Base-by-base conservation (phyloP, 2,888 invertebrate genomes). In the Criorhina ranunculi region DNA sequence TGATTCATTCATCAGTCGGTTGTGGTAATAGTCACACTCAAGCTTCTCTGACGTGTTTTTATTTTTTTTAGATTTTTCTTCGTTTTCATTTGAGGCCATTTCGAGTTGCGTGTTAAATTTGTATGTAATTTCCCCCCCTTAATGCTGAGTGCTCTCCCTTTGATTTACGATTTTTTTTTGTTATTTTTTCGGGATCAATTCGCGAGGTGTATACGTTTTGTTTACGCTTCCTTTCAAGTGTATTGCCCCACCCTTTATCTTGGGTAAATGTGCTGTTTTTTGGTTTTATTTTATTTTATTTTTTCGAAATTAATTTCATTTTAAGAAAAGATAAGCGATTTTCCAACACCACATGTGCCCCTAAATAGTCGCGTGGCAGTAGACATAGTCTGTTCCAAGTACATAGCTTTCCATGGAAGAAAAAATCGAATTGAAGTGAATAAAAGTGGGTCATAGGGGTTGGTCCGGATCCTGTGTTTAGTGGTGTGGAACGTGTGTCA, bases 1-100 rank as follows among this genome's bases (percentile, higher is more conserved):
- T 70, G 59, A 5, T 85, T 85, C 80, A 85, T 85, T 85, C 80
- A 85, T 80, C 69, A 46, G 35, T 70, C 53, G 66, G 44, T 59
- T 75, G 80, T 66, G 69, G 55, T 33, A 64, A 66, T 19, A 70
- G 85, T n/a, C 64, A 19, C 69, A 64, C 40, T 66, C 17, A 66
- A 49, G 29, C 35, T 29, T 42, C 19, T 55, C 37, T 66, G 72
- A 31, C 44, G 66, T 46, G 17, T 9, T 70, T 17, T 64, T 55
- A 46, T 55, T 57, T 19, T 31, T 53, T 46, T 15, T 17, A 24
- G 11, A 33, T 31, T 49, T 17, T 40, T 60, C 24, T 9, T 51
- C n/a, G 0, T 66, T 51, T 73, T 62, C 6, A 8, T 29, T 69
- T 72, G 59, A 78, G 73, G 66, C 73, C 73, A 83, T 19, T 57